Conservation (phyloP, 1,140 invertebrate species). For the Lucilia sericata region DNA sequence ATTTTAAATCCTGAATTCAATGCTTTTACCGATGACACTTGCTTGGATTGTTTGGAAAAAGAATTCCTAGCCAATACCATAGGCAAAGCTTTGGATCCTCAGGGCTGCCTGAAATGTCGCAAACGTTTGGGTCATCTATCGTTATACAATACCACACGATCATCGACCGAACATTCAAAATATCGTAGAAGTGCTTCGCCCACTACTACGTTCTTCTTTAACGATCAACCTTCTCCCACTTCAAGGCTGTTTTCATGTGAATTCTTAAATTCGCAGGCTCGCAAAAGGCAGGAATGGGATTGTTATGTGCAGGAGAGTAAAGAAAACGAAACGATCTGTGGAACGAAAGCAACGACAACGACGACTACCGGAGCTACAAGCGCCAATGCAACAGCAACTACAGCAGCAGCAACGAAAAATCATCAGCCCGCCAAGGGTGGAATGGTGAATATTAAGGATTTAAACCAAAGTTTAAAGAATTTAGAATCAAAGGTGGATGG, state of each 20-base stretch:
- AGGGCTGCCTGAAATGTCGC: slow-evolving; percentile 57
- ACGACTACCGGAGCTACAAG: not conserved
- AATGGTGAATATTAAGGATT: slow-evolving; percentile 7
- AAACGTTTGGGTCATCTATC: slow-evolving; percentile 46
- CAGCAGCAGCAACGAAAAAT: not conserved
- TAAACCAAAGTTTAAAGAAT: slow-evolving; percentile 34
- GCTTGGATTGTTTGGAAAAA: slow-evolving; percentile 64
- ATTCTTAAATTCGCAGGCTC: slow-evolving; percentile 31
- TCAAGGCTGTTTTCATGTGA: slow-evolving; percentile 38
- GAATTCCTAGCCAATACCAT: slow-evolving; percentile 65
- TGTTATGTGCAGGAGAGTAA: slow-evolving; percentile 21
- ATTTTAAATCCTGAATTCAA: slow-evolving; percentile 40
- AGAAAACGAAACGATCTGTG: not conserved
- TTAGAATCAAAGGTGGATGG: not conserved
- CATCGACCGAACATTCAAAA: slow-evolving; percentile 16
- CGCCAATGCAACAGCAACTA: too few relatives aligned
- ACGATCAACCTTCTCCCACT: slow-evolving; percentile 15
- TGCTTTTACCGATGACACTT: slow-evolving; percentile 57
- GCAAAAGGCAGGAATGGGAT: slow-evolving; percentile 36
- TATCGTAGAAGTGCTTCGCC: slow-evolving; percentile 29
- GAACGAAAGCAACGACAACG: not conserved
- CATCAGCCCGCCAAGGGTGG: not conserved
- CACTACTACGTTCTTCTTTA: slow-evolving; percentile 33
- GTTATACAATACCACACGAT: not conserved
- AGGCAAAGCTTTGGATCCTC: slow-evolving; percentile 58